Base-by-base conservation (phyloP, 2,888 invertebrate species). In the Anaspis maculata region DNA sequence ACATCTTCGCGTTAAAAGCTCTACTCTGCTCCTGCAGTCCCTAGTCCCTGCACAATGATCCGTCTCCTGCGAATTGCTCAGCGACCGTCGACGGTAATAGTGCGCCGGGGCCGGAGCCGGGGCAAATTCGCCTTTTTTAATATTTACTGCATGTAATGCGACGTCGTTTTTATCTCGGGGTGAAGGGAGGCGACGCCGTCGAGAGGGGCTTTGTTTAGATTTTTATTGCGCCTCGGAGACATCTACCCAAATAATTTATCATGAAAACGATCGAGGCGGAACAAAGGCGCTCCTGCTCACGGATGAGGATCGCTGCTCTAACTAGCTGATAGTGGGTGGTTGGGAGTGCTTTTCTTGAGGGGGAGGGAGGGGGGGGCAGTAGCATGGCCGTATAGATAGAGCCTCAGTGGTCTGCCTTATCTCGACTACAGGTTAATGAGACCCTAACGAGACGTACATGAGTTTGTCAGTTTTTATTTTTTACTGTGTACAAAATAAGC, bases 161-260 rank as follows among this genome's bases (percentile, higher is more conserved):
- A 30, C 14, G 41, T 33, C 35, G 40, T 46, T 41, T 45, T 44
- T 46, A 39, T 42, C 43, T 32, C 22, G 24, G 24, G 32, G 30
- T 32, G 14, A 4, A 13, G 21, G 13, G 22, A 11, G 13, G 21
- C 9, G 19, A 19, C 5, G 19, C 19, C 9, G 5, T 9, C 19
- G 19, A n/a, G 24, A 25, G 39, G 34, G 41, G 43, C 44, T 49
- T 52, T 54, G 52, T 50, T 53, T 52, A 49, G 52, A 51, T 52
- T 53, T 52, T 53, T 52, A 52, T 49, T 44, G 44, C 44, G 43
- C 49, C 47, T 44, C 32, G 26, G 48, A 49, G 51, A 51, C 48
- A 46, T 41, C 47, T 44, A 42, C 40, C 42, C 42, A 49, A 50
- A 50, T 50, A 51, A 54, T 51, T 51, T 48, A 50, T 52, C 48